phyloP scores from a whole-genome alignment of 2,888 invertebrate species.

The Macrophya annulata region DNA sequence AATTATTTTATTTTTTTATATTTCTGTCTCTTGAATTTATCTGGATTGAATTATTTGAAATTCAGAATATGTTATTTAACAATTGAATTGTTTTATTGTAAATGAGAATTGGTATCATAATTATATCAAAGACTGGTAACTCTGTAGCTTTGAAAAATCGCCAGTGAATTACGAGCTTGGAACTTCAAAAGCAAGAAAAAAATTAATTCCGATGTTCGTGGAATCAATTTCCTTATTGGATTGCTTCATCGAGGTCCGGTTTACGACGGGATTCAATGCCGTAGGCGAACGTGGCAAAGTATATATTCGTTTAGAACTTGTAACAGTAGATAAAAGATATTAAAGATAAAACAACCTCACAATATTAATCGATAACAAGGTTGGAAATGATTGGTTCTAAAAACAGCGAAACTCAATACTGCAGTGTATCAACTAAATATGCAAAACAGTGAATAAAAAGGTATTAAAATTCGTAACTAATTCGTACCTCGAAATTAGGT shows the following conservation, averaged over 20 bases:
- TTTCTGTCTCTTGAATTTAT: neutral
- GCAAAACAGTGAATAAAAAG: neutral
- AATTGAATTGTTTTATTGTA: too few species aligned
- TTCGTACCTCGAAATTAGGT: neutral
- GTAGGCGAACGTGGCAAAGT: neutral
- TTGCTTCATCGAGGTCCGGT: neutral
- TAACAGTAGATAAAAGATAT: neutral
- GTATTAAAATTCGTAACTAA: neutral
- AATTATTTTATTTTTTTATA: neutral
- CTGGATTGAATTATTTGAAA: too few species aligned
- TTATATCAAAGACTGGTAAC: neutral
- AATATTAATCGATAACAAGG: neutral
- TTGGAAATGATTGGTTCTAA: neutral
- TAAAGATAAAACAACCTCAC: neutral
- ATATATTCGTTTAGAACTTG: neutral
- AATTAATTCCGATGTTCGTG: constrained; percentile 24
- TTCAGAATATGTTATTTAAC: too few species aligned
- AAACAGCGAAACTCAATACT: neutral
- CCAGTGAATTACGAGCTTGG: neutral
- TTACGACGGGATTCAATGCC: neutral
- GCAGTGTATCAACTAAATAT: neutral
- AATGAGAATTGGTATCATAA: neutral
- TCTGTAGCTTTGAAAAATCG: neutral
- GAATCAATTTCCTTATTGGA: constrained; percentile 48
- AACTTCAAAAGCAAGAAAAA: neutral